phyloP scores from a whole-genome alignment of 2,888 invertebrate genomes.

The Pseudococcus jackbeardsleyi region DNA sequence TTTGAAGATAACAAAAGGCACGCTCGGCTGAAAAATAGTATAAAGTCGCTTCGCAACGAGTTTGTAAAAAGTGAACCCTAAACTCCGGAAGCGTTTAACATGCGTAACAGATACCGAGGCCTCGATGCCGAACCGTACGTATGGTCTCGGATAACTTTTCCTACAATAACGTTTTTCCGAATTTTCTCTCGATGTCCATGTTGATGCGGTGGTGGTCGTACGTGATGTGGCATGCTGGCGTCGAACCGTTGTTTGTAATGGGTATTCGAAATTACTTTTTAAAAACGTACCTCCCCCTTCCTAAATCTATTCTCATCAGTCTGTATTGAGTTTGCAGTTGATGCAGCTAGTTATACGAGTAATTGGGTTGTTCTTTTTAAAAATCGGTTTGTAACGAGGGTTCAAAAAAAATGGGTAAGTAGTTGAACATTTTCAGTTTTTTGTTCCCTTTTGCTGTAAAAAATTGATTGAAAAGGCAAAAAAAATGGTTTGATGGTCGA shows the following conservation, averaged over 20 bases:
- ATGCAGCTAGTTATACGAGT: no score
- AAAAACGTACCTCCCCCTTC: not conserved
- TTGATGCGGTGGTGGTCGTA: not conserved
- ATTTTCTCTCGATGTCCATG: not conserved
- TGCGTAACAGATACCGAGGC: slow-evolving; percentile 40
- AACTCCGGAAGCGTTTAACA: slow-evolving; percentile 52
- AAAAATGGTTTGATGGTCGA: no score
- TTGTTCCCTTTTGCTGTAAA: no score
- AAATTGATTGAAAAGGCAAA: no score
- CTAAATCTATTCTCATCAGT: not conserved
- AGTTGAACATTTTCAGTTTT: no score
- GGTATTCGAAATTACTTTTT: slow-evolving; percentile 46
- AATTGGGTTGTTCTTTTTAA: no score
- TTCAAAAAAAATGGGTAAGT: no score
- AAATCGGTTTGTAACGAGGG: no score
- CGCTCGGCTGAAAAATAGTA: slow-evolving; percentile 41
- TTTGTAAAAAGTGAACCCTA: slow-evolving; percentile 50
- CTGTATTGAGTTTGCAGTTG: no score
- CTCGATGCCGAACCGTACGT: not conserved
- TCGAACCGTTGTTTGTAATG: slow-evolving; percentile 44
- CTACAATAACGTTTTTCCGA: slow-evolving; percentile 5
- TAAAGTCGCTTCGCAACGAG: slow-evolving; percentile 47
- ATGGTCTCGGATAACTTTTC: not conserved
- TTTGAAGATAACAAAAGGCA: slow-evolving; percentile 55
- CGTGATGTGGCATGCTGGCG: not conserved